Base-by-base conservation (phyloP, 2,113 vertebrate genomes). In the Cyphomyrus plagiostoma region DNA sequence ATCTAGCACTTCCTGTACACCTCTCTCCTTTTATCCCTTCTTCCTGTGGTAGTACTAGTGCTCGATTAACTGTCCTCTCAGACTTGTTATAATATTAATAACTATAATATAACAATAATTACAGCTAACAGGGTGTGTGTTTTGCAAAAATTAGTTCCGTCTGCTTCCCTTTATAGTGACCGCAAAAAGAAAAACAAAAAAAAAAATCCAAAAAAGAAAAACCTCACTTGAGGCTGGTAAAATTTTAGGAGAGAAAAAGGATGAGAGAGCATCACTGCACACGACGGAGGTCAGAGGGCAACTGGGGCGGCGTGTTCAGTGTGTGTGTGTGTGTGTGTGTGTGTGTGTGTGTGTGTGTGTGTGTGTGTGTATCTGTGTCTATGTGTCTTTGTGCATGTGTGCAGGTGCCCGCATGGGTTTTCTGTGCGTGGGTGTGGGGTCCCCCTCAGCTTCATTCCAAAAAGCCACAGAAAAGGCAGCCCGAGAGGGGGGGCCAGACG, bases 41-140 rank as follows among this genome's bases (percentile, higher is more conserved):
- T 91, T 92, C 93, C 94, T 94, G 94, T 95, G 94, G 93, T 95
- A 94, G 94, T 92, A 92, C 93, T 95, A 96, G 94, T 95, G 93
- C 94, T 95, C 92, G 93, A 94, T 92, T 94, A 95, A 95, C 93
- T 93, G 93, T 95, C 95, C 94, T 95, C 93, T 94, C 93, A 91
- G 93, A 95, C 91, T 95, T 93, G 92, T 94, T 93, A 93, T 87
- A 89, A 91, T 95, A 89, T 90, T 95, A 94, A 94, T 93, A 95
- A 93, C 93, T 94, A 94, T 92, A 92, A 92, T 94, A 93, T 95
- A 94, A 94, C 90, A 95, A 95, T 94, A 95, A 94, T 93, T 94
- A 95, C 93, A 93, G 94, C 94, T 94, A 95, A 95, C 94, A 95
- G 94, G 95, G 94, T 94, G 94, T 95, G 92, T 94, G 92, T 94